phyloP scores from a whole-genome alignment of 2,888 invertebrate genomes.

The Orthosia cruda region DNA sequence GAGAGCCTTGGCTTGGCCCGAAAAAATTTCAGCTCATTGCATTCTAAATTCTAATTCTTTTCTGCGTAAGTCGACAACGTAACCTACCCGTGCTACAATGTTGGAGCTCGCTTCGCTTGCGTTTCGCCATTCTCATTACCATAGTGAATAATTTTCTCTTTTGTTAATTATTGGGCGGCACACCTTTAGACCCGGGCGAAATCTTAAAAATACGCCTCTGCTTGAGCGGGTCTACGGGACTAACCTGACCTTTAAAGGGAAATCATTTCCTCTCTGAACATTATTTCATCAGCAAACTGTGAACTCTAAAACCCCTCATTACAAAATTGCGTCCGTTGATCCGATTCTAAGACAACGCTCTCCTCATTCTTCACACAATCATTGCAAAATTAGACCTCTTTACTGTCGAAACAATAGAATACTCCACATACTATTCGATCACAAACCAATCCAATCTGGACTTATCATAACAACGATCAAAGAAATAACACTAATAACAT shows the following conservation, averaged over 20 bases:
- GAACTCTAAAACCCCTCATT: constrained; percentile 30
- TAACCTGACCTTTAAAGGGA: background rate
- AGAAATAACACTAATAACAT: constrained; percentile 63
- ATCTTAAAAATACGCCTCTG: background rate
- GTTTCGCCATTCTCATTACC: no score
- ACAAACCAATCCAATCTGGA: constrained; percentile 68
- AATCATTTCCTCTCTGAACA: constrained; percentile 1
- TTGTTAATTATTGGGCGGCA: no score
- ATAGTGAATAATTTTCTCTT: no score
- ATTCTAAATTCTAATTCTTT: no score
- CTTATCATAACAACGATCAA: constrained; percentile 64
- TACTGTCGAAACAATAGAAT: constrained; percentile 59
- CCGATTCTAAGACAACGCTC: constrained; percentile 38
- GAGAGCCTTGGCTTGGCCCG: no score
- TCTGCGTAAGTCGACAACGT: no score
- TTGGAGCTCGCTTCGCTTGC: no score
- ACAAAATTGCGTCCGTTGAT: constrained; percentile 22
- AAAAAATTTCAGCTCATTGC: no score
- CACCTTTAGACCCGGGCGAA: no score
- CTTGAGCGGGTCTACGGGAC: background rate
- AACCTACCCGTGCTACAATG: no score
- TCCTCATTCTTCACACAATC: constrained; percentile 44
- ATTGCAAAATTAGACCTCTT: constrained; percentile 63
- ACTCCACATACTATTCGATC: constrained; percentile 67
- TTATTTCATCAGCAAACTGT: constrained; percentile 13